Evolutionary conservation across 2,797 vertebrate species (phyloP), one percentile per base, ranked within the genome.

Genomic region (Octomys mimax): DNA sequence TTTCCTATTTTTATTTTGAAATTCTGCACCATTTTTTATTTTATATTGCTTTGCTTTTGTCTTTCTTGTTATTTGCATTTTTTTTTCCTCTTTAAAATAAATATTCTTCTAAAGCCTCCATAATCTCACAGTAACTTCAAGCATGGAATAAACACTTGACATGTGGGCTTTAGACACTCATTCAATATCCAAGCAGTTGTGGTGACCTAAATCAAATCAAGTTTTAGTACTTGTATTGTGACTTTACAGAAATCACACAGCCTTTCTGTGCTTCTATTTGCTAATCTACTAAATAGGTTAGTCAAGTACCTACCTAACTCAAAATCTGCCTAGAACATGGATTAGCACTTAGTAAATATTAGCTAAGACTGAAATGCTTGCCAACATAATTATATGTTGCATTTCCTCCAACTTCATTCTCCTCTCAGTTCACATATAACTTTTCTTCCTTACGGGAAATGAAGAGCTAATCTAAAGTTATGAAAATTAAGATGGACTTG

Each of bases 401-500:
- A 78, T 88, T 96, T 97, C 66, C 57, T 89, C 80, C 33, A 22
- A 78, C 24, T 73, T 94, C 68, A 80, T 18, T 96, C n/a, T 86
- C 92, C 64, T 89, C 94, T 96, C 4, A 6, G 42, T 87, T 92
- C 19, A 87, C 95, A 64, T 92, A 52, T 94, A 71, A 92, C 75
- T 71, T 92, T 89, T 80, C 36, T 28, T 78, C 16, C 39, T 95
- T 91, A 39, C 49, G 80, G 64, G 66, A 96, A 59, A 92, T 80
- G 24, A 54, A 95, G 95, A 92, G 16, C 49, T 92, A 94, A 92
- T 88, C 84, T 89, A 96, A 96, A 24, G 18, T 91, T 92, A 81
- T 79, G 73, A 89, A 90, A 87, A 85, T 92, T 73, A 92, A 96
- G 75, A 94, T 64, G 33, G 80, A 70, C 77, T 89, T 68, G 6